Conservation (phyloP, 2,797 vertebrate genomes). For the Xiphophorus birchmanni region DNA sequence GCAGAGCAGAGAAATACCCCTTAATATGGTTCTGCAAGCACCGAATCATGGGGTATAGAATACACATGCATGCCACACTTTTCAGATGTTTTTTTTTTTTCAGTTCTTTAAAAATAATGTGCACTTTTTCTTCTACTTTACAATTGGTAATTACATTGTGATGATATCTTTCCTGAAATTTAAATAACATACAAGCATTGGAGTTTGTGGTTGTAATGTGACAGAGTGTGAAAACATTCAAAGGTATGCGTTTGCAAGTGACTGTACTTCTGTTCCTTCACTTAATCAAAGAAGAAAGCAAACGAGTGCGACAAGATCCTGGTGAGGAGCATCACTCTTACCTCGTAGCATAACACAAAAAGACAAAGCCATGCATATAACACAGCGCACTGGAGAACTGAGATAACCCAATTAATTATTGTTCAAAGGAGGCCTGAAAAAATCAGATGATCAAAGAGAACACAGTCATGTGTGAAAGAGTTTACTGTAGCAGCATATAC, state of each 20-base stretch:
- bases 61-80: background rate
- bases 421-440: constrained; percentile 28
- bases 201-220: background rate
- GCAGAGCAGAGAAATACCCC: background rate
- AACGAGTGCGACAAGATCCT: background rate
- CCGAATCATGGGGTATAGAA: background rate
- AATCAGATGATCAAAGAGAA: constrained; percentile 21
- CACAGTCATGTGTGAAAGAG: background rate
- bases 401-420: constrained; percentile 57
- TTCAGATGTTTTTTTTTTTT: background rate
- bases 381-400: constrained; percentile 45
- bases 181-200: background rate
- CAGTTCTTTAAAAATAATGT: background rate
- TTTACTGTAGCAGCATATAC: constrained; percentile 6
- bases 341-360: constrained; percentile 43
- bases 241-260: background rate
- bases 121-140: background rate
- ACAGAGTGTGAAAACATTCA: background rate
- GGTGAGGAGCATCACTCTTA: constrained; percentile 41
- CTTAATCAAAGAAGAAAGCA: constrained; percentile 14
- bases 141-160: background rate
- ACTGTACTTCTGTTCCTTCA: constrained; percentile 25
- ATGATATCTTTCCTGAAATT: background rate
- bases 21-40: background rate
- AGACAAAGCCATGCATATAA: constrained; percentile 59